Conservation (phyloP, 2,113 vertebrate species). For the Crypturellus undulatus region DNA sequence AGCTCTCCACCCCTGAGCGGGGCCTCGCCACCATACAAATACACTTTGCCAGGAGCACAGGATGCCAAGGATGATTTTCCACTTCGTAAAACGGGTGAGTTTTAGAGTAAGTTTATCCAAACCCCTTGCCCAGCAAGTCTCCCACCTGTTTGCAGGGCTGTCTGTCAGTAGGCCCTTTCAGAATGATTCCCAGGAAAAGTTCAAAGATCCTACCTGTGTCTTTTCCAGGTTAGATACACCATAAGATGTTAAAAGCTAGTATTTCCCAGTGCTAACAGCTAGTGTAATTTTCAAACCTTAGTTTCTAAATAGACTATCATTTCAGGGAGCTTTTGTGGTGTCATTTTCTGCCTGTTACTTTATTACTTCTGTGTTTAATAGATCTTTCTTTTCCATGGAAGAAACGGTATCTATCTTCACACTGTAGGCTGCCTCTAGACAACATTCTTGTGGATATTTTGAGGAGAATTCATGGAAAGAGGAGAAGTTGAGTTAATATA, state of each 20-base stretch:
- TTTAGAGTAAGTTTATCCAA: not conserved
- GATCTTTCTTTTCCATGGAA: not conserved
- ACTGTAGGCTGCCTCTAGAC: not conserved
- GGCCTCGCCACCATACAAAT: constrained; percentile 92
- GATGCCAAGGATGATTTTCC: constrained; percentile 96
- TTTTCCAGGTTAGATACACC: not conserved
- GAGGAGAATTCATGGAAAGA: not conserved
- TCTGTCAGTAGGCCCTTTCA: not conserved
- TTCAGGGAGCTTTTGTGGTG: not conserved
- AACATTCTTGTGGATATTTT: not conserved
- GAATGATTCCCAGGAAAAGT: not conserved
- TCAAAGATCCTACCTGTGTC: not conserved
- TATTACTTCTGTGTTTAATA: not conserved
- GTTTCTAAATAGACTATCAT: not conserved
- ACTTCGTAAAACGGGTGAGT: constrained; percentile 96
- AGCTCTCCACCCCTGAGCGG: constrained; percentile 95
- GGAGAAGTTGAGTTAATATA: not conserved
- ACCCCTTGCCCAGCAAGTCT: not conserved
- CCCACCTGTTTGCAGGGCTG: not conserved
- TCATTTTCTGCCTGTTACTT: not conserved
- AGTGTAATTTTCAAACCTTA: not conserved
- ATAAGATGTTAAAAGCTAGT: not conserved
- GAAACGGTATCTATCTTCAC: not conserved
- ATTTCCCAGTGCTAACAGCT: not conserved
- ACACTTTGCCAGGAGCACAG: constrained; percentile 87